Evolutionary conservation across 2,797 vertebrate species (phyloP).

Genomic region (Todus mexicanus): DNA sequence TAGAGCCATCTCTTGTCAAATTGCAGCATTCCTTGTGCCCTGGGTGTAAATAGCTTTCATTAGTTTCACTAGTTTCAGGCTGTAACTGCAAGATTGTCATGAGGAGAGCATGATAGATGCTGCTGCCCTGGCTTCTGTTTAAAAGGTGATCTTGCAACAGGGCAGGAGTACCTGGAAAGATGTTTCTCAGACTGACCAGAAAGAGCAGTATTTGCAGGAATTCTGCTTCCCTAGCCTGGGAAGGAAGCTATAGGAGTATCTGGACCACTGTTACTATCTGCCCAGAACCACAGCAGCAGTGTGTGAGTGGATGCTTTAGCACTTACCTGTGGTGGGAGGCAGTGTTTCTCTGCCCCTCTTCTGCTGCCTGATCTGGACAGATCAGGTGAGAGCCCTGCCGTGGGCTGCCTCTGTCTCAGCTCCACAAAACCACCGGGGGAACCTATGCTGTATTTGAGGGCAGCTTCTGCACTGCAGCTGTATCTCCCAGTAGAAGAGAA

Average conservation of each 20-base stretch:
- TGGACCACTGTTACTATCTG: neutral
- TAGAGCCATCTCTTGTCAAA: neutral
- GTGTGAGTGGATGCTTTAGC: neutral
- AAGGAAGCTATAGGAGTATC: neutral
- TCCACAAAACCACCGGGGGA: neutral
- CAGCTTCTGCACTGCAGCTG: neutral
- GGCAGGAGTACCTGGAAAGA: neutral
- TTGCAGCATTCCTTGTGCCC: neutral
- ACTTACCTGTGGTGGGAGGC: neutral
- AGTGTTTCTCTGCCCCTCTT: neutral
- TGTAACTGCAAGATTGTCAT: neutral
- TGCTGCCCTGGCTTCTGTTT: neutral
- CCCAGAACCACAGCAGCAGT: neutral
- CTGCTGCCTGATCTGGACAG: neutral
- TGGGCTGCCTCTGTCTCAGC: neutral
- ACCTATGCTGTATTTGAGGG: neutral
- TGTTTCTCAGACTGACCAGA: neutral
- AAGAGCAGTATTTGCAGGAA: neutral
- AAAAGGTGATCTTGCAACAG: neutral
- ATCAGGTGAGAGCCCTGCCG: neutral
- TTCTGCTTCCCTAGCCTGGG: neutral
- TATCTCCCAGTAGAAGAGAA: no score
- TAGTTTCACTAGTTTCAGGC: neutral
- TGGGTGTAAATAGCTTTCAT: neutral
- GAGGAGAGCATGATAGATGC: neutral